These are phyloP conservation scores for Apostichopus japonicus DNA, from an alignment of 35 echinoderm and acorn worm genomes.

Conservation along the genomic window DNA sequence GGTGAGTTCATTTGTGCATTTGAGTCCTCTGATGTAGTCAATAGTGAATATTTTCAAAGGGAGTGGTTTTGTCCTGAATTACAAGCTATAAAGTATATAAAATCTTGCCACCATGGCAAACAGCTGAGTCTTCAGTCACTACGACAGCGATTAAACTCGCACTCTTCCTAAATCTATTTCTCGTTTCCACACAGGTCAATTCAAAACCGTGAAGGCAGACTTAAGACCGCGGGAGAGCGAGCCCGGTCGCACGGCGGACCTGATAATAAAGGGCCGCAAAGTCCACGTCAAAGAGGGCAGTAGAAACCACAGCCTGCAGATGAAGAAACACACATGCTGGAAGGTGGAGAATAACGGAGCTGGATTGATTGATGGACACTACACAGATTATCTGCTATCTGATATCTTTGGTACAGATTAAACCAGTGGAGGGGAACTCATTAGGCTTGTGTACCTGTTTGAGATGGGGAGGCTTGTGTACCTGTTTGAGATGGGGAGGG, in stretches of 20 bases:
- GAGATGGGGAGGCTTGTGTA: too few species aligned
- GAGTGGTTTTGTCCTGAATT: not conserved
- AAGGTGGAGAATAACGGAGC: conserved; percentile 60
- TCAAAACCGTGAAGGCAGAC: conserved; percentile 7
- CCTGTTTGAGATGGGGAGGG: too few species aligned
- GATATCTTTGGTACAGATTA: conserved; percentile 65
- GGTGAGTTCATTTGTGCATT: conserved; percentile 52
- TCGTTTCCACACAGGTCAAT: conserved; percentile 24
- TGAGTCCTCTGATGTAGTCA: too few species aligned
- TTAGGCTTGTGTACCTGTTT: too few species aligned
- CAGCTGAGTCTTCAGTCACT: not conserved
- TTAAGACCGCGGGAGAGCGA: conserved; percentile 21
- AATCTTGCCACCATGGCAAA: too few species aligned
- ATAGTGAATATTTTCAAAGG: not conserved
- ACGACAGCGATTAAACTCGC: not conserved
- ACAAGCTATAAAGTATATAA: too few species aligned
- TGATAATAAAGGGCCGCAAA: conserved; percentile 25
- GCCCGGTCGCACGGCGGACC: conserved; percentile 37
- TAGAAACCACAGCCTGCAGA: conserved; percentile 39
- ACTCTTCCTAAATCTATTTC: not conserved
- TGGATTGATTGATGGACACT: conserved; percentile 60
- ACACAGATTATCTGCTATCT: conserved; percentile 64
- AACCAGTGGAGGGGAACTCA: not conserved
- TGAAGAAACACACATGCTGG: conserved; percentile 46
- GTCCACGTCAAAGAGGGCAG: conserved; percentile 45